phyloP scores from a whole-genome alignment of 1,140 invertebrate species.

The Anastatus disparis region DNA sequence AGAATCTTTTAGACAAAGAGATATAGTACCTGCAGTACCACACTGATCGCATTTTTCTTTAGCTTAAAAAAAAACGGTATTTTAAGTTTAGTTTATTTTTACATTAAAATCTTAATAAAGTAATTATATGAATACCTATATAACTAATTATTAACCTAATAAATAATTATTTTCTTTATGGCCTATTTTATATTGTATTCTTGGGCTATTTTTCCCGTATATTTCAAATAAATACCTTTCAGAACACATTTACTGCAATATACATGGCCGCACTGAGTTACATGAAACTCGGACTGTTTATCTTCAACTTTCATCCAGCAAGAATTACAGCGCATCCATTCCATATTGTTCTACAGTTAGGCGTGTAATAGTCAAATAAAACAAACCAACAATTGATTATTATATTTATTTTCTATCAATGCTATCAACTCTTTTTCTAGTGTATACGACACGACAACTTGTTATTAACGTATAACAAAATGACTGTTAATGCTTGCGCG shows the following conservation, averaged over 20 bases:
- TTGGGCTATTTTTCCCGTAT: not conserved
- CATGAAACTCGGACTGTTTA: slow-evolving; percentile 3
- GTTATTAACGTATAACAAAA: too few species aligned
- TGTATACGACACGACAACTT: too few species aligned
- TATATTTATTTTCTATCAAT: too few species aligned
- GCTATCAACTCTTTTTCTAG: too few species aligned
- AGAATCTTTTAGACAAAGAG: slow-evolving; percentile 11
- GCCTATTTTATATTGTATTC: not conserved
- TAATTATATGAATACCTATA: too few species aligned
- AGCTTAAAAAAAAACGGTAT: slow-evolving; percentile 1
- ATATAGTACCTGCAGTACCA: not conserved
- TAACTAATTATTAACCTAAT: too few species aligned
- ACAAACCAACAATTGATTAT: too few species aligned
- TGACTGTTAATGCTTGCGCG: too few species aligned
- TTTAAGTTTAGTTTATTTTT: too few species aligned
- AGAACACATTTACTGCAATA: slow-evolving; percentile 25
- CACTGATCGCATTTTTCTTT: slow-evolving; percentile 24
- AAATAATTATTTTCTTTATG: not conserved
- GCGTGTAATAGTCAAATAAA: too few species aligned
- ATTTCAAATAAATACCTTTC: slow-evolving; percentile 11
- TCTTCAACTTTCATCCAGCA: slow-evolving; percentile 20
- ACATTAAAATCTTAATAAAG: too few species aligned
- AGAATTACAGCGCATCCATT: slow-evolving; percentile 29
- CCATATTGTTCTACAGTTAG: too few species aligned
- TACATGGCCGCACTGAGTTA: slow-evolving; percentile 28